phyloP scores from a whole-genome alignment of 2,888 invertebrate species.

The Hirudinaria manillensis region DNA sequence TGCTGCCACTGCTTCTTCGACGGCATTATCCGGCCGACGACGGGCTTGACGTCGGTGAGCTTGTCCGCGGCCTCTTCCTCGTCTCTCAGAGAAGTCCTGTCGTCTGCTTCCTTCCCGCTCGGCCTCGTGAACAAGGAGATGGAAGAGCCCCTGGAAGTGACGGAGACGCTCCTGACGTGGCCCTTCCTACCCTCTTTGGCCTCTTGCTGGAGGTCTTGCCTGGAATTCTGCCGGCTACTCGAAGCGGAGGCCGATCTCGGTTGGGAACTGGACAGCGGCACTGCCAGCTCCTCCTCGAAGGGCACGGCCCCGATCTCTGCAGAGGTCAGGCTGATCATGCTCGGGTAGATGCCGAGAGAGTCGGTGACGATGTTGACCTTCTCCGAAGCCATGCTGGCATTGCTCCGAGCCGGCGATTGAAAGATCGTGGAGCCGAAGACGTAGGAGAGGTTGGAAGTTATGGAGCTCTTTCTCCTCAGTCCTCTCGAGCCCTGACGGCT shows the following conservation, averaged over 20 bases:
- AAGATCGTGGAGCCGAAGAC: slow-evolving; percentile 23
- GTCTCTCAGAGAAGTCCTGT: background rate
- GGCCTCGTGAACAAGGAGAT: slow-evolving; percentile 13
- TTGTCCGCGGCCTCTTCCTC: slow-evolving; percentile 30
- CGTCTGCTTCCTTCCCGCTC: slow-evolving; percentile 5
- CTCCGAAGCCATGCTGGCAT: slow-evolving; percentile 21
- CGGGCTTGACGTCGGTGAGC: slow-evolving; percentile 17
- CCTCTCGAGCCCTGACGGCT: background rate
- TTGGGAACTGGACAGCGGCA: slow-evolving; percentile 11
- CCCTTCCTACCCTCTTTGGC: background rate
- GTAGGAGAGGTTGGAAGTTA: slow-evolving; percentile 30
- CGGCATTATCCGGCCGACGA: background rate
- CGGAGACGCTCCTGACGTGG: slow-evolving; percentile 13
- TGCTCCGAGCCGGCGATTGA: slow-evolving; percentile 6
- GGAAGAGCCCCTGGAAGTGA: slow-evolving; percentile 14
- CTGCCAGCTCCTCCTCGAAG: background rate
- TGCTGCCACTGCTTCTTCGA: slow-evolving; percentile 34
- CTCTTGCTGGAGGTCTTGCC: slow-evolving; percentile 18
- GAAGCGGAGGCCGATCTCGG: slow-evolving; percentile 23
- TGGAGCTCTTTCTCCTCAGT: slow-evolving; percentile 20
- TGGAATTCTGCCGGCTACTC: slow-evolving; percentile 27
- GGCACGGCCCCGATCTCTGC: background rate
- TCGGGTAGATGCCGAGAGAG: slow-evolving; percentile 22
- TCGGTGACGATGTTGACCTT: slow-evolving; percentile 22
- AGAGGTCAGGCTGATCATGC: slow-evolving; percentile 23